A percentile compares a stretch with the other conserved stretches of the same genome.
Conservation (phyloP, 2,113 vertebrate genomes). For the Argyrosomus japonicus region DNA sequence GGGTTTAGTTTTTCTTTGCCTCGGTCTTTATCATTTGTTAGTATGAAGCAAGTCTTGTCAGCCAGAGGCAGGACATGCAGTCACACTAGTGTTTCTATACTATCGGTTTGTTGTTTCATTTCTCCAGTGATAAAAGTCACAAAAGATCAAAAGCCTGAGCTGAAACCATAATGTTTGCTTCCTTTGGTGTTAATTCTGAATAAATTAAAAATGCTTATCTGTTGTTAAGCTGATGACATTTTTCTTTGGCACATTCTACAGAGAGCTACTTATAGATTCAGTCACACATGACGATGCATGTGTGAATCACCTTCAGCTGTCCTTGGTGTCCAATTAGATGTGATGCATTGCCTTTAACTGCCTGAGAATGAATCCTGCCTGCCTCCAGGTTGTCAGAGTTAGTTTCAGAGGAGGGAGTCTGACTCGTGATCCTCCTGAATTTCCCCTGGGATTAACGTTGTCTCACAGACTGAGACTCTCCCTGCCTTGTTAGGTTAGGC, state of each 20-base stretch:
- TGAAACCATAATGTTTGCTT: neutral
- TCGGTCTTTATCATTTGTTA: neutral
- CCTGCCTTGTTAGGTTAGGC: constrained; percentile 53
- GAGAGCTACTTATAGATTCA: constrained; percentile 14
- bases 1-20: too few species aligned
- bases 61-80: neutral
- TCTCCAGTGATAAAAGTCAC: neutral
- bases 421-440: constrained; percentile 54
- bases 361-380: constrained; percentile 10
- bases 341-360: constrained; percentile 25
- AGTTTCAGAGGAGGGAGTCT: constrained; percentile 27
- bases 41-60: too few species aligned
- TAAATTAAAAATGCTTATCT: neutral
- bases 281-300: constrained; percentile 1
- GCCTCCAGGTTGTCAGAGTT: constrained; percentile 28
- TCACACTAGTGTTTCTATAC: neutral
- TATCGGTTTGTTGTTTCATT: neutral
- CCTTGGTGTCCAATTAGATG: constrained; percentile 58
- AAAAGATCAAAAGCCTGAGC: neutral
- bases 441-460: constrained; percentile 37
- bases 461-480: constrained; percentile 31
- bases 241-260: neutral
- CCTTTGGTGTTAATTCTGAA: neutral
- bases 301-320: constrained; percentile 32
- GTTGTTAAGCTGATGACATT: neutral